These are phyloP conservation scores for Oxytorus armatus DNA, from an alignment of 2,888 invertebrate species.

Conservation along the genomic window DNA sequence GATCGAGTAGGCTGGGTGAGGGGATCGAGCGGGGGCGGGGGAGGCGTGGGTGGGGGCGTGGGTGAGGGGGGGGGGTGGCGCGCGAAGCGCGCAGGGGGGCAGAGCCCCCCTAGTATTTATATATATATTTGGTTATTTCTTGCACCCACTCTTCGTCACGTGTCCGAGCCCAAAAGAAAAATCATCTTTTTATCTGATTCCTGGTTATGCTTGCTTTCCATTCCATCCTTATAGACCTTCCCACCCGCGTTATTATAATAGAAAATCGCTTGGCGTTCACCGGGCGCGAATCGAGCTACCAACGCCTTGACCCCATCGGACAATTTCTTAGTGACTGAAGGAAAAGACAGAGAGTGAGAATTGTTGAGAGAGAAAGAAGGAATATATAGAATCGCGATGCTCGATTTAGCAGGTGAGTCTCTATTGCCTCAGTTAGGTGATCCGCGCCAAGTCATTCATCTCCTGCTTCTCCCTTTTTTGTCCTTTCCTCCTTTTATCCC, in stretches of 20 bases:
- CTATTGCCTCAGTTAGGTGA: slow-evolving; percentile 40
- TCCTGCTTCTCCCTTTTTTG: slow-evolving; percentile 6
- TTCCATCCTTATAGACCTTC: neutral
- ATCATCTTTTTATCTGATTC: neutral
- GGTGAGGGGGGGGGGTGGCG: no score
- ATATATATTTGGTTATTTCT: no score
- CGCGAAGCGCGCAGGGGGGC: no score
- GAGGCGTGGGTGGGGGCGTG: no score
- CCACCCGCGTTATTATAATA: slow-evolving; percentile 43
- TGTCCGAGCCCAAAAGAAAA: slow-evolving; percentile 9
- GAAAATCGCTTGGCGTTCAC: slow-evolving; percentile 53
- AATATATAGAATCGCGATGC: slow-evolving; percentile 5
- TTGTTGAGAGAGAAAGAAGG: slow-evolving; percentile 14
- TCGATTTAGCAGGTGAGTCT: slow-evolving; percentile 42
- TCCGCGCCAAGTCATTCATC: slow-evolving; percentile 29
- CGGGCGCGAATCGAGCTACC: slow-evolving; percentile 1
- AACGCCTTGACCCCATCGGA: slow-evolving; percentile 43
- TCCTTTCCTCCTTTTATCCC: slow-evolving; percentile 27
- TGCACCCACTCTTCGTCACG: slow-evolving; percentile 7
- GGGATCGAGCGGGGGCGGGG: no score
- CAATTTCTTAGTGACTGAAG: slow-evolving; percentile 22
- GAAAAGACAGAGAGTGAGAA: neutral
- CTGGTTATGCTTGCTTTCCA: neutral
- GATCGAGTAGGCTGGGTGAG: no score
- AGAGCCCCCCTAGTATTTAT: no score